Evolutionary conservation across 2,113 vertebrate genomes (phyloP), one percentile per base, ranked within the genome.

Genomic region (Penelope pileata): DNA sequence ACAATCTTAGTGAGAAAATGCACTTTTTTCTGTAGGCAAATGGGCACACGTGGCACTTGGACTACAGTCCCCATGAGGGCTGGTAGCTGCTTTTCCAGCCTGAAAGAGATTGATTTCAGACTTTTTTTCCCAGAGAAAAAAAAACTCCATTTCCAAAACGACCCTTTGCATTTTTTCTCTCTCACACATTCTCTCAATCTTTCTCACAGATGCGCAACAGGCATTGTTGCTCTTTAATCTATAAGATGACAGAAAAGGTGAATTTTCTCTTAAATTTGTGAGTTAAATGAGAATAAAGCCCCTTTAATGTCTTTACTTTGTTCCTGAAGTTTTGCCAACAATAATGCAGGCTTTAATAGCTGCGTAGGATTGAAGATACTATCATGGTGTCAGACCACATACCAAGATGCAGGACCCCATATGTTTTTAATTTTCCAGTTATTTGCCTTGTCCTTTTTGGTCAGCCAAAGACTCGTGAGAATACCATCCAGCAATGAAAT

Each of bases 371-470:
- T 90, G 73, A 86, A 81, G 79, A 94, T 82, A 51, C 29, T 91
- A 47, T 92, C 76, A 38, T 10, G 12, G 74, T 90, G 69, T 93
- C 90, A 95, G 94, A 94, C 91, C 85, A 91, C 88, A 96, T 78
- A 93, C 50, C 26, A 70, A 91, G 83, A 86, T 62, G 21, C 40
- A 86, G 62, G 62, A 84, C 59, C 91, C n/a, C 90, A 77, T 76
- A 34, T 79, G 58, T 76, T 96, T 89, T 82, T 38, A 91, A 90
- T 96, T 95, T 94, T 96, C 74, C 58, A 67, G 91, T 73, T 86
- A 90, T 83, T 90, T 95, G 8, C 77, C 77, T 95, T 90, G 76
- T 94, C 54, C 58, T 83, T 86, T 93, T 69, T 79, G 91, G 88
- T 79, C 90, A 81, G 80, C 62, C 86, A 73, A 76, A 80, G 24